A percentile compares a stretch with the other conserved stretches of the same genome.
Conservation (phyloP, 2,797 vertebrate species). For the Rhinella marina region DNA sequence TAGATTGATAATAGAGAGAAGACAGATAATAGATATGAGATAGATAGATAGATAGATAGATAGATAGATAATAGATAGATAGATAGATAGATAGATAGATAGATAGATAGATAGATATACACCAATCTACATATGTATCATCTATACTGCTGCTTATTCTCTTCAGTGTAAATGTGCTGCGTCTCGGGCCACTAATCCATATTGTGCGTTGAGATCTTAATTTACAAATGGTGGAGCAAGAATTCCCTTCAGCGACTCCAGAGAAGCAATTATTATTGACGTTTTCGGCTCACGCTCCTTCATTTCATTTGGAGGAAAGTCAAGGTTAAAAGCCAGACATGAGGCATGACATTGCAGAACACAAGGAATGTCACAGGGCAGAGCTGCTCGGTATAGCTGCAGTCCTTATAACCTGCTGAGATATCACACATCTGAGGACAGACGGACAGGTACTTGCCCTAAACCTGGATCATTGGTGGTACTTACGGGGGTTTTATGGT, state of each 20-base stretch:
- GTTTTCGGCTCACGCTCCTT: conserved; percentile 39
- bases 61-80: too few relatives aligned
- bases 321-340: conserved; percentile 52
- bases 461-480: background rate
- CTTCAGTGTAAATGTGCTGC: background rate
- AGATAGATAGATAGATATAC: too few relatives aligned
- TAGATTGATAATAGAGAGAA: too few relatives aligned
- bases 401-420: background rate
- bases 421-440: background rate
- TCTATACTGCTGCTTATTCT: background rate
- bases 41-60: too few relatives aligned
- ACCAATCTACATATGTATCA: background rate
- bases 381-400: background rate
- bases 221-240: conserved; percentile 37
- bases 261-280: conserved; percentile 58
- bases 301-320: conserved; percentile 46
- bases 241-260: conserved; percentile 25
- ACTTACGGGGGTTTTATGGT: background rate
- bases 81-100: background rate
- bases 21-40: too few relatives aligned
- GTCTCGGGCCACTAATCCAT: background rate
- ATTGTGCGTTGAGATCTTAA: background rate
- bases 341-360: conserved; percentile 51
- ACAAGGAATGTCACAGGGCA: conserved; percentile 9
- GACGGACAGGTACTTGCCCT: background rate